These are phyloP conservation scores for Ariopsis seemanni DNA, from an alignment of 2,113 vertebrate genomes.

Conservation along the genomic window DNA sequence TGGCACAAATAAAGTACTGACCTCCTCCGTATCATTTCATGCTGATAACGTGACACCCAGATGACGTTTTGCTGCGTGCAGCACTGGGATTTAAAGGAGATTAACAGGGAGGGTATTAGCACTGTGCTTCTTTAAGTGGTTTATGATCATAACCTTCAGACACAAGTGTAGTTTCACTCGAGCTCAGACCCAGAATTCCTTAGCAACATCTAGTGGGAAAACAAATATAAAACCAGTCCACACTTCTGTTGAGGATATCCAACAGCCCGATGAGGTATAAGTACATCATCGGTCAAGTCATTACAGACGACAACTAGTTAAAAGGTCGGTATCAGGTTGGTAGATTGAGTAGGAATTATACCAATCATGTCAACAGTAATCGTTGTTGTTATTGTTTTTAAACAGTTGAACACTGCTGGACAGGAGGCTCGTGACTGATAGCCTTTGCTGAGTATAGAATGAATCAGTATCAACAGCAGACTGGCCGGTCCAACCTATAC, in stretches of 20 bases:
- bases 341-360: no score
- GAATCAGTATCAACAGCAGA: slow-evolving; percentile 54
- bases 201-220: background rate
- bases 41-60: background rate
- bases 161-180: background rate
- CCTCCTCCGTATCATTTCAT: background rate
- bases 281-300: background rate
- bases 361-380: background rate
- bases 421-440: slow-evolving; percentile 24
- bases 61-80: background rate
- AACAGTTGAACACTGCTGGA: slow-evolving; percentile 24
- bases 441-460: slow-evolving; percentile 40
- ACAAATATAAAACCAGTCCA: background rate
- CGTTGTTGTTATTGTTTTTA: background rate
- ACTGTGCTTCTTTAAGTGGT: background rate
- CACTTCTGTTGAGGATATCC: background rate
- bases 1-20: background rate
- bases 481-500: slow-evolving; percentile 51
- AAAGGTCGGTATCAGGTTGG: background rate
- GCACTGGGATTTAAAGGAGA: background rate
- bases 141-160: background rate
- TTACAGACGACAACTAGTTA: background rate
- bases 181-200: background rate
- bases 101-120: background rate
- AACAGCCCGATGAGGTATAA: background rate